phyloP scores from a whole-genome alignment of 2,113 vertebrate species.

The Clupea harengus region DNA sequence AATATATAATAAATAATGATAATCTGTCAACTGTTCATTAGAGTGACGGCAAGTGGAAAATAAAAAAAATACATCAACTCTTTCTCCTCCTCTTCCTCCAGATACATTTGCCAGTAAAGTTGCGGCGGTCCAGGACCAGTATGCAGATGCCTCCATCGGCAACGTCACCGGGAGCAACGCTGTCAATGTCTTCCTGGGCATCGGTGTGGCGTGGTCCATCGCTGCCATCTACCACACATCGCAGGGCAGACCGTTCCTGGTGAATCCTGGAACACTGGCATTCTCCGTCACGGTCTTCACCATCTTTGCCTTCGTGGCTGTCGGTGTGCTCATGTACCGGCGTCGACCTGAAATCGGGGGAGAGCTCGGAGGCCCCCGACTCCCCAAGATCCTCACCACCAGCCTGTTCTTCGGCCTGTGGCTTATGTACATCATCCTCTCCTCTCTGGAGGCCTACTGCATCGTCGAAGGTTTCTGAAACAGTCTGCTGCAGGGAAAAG shows the following conservation, averaged over 20 bases:
- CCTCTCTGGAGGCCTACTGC: constrained; percentile 97
- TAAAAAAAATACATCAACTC: too few species aligned
- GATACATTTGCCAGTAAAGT: constrained; percentile 98
- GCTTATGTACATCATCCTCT: constrained; percentile 95
- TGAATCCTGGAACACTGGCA: constrained; percentile 88
- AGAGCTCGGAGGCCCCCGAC: constrained; percentile 90
- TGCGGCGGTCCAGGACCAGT: constrained; percentile 92
- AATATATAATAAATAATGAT: too few species aligned
- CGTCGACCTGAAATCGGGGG: constrained; percentile 91
- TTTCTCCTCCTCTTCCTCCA: constrained; percentile 55
- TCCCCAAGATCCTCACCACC: constrained; percentile 86
- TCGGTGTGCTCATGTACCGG: constrained; percentile 91
- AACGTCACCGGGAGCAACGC: constrained; percentile 97
- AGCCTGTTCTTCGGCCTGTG: constrained; percentile 91
- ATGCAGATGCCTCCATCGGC: constrained; percentile 93
- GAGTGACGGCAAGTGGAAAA: too few species aligned
- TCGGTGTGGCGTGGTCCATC: constrained; percentile 96
- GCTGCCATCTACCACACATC: constrained; percentile 88
- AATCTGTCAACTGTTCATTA: too few species aligned
- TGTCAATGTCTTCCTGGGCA: constrained; percentile 96
- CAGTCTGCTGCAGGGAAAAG: constrained; percentile 40
- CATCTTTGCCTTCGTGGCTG: constrained; percentile 94
- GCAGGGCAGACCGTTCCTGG: constrained; percentile 77
- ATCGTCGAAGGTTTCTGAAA: constrained; percentile 91
- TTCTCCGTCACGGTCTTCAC: constrained; percentile 99